Base-by-base conservation (phyloP, 2,797 vertebrate genomes). In the Tadarida brasiliensis region DNA sequence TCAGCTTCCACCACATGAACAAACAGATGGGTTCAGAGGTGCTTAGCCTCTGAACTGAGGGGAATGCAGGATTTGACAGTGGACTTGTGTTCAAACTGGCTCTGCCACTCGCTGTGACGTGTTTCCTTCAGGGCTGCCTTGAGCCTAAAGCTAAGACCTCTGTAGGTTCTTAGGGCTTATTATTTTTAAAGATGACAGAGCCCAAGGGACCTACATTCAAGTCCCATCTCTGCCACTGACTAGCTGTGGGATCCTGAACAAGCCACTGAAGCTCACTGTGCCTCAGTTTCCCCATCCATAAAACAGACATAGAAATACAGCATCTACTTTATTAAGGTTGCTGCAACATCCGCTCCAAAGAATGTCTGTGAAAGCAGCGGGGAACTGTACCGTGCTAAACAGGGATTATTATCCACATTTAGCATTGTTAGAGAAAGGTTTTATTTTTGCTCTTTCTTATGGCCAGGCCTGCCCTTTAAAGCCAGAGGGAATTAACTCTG, bases 391-490 rank as follows among this genome's bases (percentile, higher is more conserved):
- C 0, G 0, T 11, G 57, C 8, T 14, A 1, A 47, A 5, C 1
- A 59, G 74, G 47, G 39, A 15, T 76, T 39, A 39, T 54, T 17
- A 0, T 14, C 73, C 26, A 6, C 24, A n/a, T 26, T 33, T 81
- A 33, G 87, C 3, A 0, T 56, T 84, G 30, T 67, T 39, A 49
- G 44, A n/a, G 51, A 68, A 56, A 59, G 30, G 22, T 47, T 77
- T 80, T 35, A 5, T 78, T 81, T 61, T 17, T n/a, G 76, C 61
- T 82, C 1, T 91, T 89, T 71, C 81, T 84, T 14, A 14, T 70
- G 86, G 82, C 90, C 95, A 35, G 56, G 56, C 19, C 19, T 76
- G 47, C 15, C 85, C 94, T 95, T 51, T 95, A 95, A 94, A 94
- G 54, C 73, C 65, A 80, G 81, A 35, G 68, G 73, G 94, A 86